Base-by-base conservation (phyloP, 2,888 invertebrate species). In the Apodemia mormo region DNA sequence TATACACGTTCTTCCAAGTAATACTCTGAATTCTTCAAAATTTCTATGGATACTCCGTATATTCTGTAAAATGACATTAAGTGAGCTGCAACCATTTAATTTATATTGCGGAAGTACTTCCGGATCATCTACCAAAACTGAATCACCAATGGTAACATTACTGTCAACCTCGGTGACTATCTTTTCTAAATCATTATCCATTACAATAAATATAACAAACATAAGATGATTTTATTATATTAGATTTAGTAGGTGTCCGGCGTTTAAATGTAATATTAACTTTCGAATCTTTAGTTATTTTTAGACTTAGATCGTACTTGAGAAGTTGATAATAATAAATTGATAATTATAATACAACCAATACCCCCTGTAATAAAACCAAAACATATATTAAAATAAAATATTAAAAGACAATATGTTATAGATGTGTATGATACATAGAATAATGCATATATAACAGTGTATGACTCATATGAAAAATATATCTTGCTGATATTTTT, bases 31-130 rank as follows among this genome's bases (percentile, higher is more conserved):
- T n/a, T 70, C 71, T 54, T 71, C 67, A 1, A 72, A 33, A 30
- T 73, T 73, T 29, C 29, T 69, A 30, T 71, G 66, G 29, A 73
- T 43, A 43, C 72, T 71, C n/a, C n/a, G n/a, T n/a, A n/a, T n/a
- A n/a, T n/a, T n/a, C n/a, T n/a, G n/a, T n/a, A n/a, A n/a, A n/a
- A n/a, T n/a, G n/a, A n/a, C 71, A n/a, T 30, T 70, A 56, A 56
- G 22, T 22, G 22, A 9, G 54, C 22, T 56, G 9, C 22, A 56
- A 22, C 22, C 22, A 56, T 22, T 56, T 29, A 29, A 8, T 22
- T 22, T 22, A 8, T 56, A 22, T 22, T 22, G 7, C 22, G 6
- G 22, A 56, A 56, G 8, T 29, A 29, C 1, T 22, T 56, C 22
- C 9, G 56, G 56, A 9, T 56, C 56, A 29, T 56, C 56, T 29